Evolutionary conservation across 2,888 invertebrate genomes (phyloP), one percentile per base, ranked within the genome.

Genomic region (Drosophila siamana): DNA sequence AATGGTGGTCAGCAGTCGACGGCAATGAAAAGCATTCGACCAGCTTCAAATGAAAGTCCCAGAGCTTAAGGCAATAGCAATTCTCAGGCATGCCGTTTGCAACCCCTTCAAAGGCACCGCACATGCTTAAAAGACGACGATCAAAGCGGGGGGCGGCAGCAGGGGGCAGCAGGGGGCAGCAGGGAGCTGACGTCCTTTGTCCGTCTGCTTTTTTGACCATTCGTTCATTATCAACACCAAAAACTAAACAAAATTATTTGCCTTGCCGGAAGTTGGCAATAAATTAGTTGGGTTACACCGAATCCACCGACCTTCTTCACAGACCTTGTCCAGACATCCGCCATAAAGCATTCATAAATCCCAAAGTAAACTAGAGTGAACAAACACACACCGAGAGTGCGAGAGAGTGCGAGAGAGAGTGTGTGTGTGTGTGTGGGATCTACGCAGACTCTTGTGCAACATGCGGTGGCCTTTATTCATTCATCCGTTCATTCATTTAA

Each of bases 271-370:
- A 86, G 83, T 88, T 80, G 76, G 88, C 89, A 86, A 91, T 91
- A 91, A 91, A 91, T 91, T 90, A 91, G 81, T 84, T 88, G 80
- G 76, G 74, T 63, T 74, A 57, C 69, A 63, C 59, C 78, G 60
- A 55, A 36, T 40, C 52, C 60, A 62, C 33, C 55, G 74, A 69
- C 77, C 76, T 65, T 74, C 77, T 77, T 74, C 72, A 63, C 69
- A 80, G 85, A 87, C 80, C 80, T 80, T 80, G 86, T 78, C 87
- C 88, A 84, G 82, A 87, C 82, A 84, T 87, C 72, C 87, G 87
- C 79, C 81, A 88, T 86, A 90, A 91, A 88, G 89, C 87, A 90
- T 90, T 90, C 90, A 92, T 91, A 92, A 92, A 92, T 92, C 90
- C 91, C 86, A 88, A 86, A 90, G 86, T 88, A 91, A 92, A 91